These are phyloP conservation scores for Porites lobata DNA, from an alignment of 92 coral and sea anemone species.

Conservation along the genomic window DNA sequence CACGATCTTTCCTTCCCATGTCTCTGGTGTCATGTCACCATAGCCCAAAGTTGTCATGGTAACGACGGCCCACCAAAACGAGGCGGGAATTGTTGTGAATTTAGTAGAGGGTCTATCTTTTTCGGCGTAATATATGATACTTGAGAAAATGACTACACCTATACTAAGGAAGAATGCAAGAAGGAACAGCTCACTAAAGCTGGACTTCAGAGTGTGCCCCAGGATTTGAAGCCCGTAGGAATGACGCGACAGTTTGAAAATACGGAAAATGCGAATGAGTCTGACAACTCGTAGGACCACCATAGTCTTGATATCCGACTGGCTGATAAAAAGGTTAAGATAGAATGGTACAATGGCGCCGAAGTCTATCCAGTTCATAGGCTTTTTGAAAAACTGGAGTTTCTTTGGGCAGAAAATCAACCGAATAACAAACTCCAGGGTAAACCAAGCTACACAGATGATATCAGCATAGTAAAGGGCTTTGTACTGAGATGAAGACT, in stretches of 20 bases:
- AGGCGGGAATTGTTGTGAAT: slow-evolving; percentile 94
- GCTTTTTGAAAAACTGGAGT: slow-evolving; percentile 82
- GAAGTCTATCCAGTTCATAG: slow-evolving; percentile 99
- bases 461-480: slow-evolving; percentile 77
- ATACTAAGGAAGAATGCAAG: slow-evolving; percentile 93
- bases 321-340: slow-evolving; percentile 70
- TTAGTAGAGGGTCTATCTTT: slow-evolving; percentile 66
- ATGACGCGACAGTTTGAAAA: slow-evolving; percentile 96
- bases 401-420: slow-evolving; percentile 87
- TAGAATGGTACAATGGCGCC: slow-evolving; percentile 98
- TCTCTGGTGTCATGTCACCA: slow-evolving; percentile 91
- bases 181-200: slow-evolving; percentile 95
- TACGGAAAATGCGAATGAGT: slow-evolving; percentile 95
- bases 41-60: slow-evolving; percentile 99
- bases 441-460: slow-evolving; percentile 93
- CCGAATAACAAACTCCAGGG: slow-evolving; percentile 84
- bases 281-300: slow-evolving; percentile 88
- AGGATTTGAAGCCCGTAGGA: slow-evolving; percentile 98
- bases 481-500: slow-evolving; percentile 61
- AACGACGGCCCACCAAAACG: slow-evolving; percentile 99
- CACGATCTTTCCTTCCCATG: slow-evolving; percentile 90
- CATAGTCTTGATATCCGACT: slow-evolving; percentile 89
- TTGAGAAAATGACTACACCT: slow-evolving; percentile 97
- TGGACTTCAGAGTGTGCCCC: slow-evolving; percentile 96
- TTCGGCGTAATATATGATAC: slow-evolving; percentile 95